Evolutionary conservation across 2,113 vertebrate genomes (phyloP).

Genomic region (Rhodinocichla rosea): DNA sequence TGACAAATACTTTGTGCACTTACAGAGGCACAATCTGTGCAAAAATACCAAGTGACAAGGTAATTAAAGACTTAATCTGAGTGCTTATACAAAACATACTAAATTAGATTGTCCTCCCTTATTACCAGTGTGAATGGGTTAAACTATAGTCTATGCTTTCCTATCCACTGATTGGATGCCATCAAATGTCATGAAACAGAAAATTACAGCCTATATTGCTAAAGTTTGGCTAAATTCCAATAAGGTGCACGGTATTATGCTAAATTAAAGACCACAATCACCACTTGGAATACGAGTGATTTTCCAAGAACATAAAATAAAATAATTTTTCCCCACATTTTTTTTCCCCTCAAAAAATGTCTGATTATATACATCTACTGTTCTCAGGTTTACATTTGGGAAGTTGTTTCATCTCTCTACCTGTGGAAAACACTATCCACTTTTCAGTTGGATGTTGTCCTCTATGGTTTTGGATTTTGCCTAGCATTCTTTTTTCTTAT

Average conservation of each 20-base stretch:
- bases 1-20: not conserved
- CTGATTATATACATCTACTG: not conserved
- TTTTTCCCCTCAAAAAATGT: not conserved
- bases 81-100: not conserved
- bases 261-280: not conserved
- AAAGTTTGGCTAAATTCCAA: not conserved
- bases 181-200: not conserved
- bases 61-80: not conserved
- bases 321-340: not conserved
- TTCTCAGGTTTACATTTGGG: not conserved
- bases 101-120: not conserved
- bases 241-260: not conserved
- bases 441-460: not conserved
- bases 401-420: not conserved
- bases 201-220: not conserved
- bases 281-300: not conserved
- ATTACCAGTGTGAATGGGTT: not conserved
- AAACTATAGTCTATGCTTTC: not conserved
- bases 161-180: not conserved
- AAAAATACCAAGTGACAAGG: not conserved
- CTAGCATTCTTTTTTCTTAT: not conserved
- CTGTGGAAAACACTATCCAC: not conserved
- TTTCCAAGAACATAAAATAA: not conserved
- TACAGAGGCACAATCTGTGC: not conserved
- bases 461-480: not conserved